Evolutionary conservation across 2,113 vertebrate genomes (phyloP).

Genomic region (Odocoileus hemionus): DNA sequence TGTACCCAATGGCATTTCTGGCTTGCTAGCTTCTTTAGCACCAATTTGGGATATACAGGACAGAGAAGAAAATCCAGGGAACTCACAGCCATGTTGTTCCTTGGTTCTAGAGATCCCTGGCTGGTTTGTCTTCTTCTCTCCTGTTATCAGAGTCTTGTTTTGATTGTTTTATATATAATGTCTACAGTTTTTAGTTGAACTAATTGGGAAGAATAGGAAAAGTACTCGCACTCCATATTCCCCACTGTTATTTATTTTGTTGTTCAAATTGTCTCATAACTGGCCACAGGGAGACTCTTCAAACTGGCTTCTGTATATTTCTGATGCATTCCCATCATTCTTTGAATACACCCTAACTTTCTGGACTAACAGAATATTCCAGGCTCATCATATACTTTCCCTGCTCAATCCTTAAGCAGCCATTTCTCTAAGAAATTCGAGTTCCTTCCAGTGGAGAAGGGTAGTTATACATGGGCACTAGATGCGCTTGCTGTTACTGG

Average conservation of each 20-base stretch:
- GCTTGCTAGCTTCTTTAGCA: background rate
- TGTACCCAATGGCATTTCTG: background rate
- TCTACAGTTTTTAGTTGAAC: background rate
- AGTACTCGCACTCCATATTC: background rate
- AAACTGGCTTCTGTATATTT: background rate
- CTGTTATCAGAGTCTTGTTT: background rate
- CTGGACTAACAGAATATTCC: background rate
- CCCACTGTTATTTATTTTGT: background rate
- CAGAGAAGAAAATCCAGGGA: background rate
- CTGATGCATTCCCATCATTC: background rate
- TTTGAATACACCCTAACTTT: background rate
- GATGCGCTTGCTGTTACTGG: background rate
- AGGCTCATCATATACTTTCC: background rate
- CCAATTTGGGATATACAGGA: background rate
- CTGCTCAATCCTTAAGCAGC: background rate
- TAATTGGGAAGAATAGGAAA: background rate
- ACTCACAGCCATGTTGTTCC: background rate
- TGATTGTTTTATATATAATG: background rate
- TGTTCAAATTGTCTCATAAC: background rate
- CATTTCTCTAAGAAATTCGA: background rate
- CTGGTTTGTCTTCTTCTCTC: background rate
- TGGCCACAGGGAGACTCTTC: background rate
- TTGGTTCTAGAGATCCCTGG: background rate
- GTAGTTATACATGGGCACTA: background rate
- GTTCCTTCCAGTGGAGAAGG: background rate